Percentiles rank a stretch among this genome's conserved stretches.
Evolutionary conservation across 2,797 vertebrate genomes (phyloP).

Genomic region (Catharus ustulatus): DNA sequence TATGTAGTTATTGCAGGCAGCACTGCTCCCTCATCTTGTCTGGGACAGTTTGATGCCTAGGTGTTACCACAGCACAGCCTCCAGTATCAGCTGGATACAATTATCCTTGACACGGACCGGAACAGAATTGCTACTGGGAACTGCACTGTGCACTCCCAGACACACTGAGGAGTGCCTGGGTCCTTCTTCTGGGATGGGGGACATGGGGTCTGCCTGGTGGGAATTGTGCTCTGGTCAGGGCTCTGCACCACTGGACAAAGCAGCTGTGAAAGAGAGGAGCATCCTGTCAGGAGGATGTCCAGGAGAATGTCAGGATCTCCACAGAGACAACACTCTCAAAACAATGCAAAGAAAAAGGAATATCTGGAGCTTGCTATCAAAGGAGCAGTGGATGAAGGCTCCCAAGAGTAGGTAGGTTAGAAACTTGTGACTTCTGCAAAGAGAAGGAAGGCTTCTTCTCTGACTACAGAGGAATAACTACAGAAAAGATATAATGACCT

Average conservation of each 20-base stretch:
- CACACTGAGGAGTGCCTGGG: neutral
- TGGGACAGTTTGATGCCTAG: neutral
- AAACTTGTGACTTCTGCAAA: neutral
- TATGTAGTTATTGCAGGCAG: neutral
- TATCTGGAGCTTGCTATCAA: neutral
- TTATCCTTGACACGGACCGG: neutral
- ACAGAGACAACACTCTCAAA: neutral
- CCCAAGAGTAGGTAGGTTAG: neutral
- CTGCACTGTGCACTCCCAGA: neutral
- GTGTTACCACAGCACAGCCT: neutral
- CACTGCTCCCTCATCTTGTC: neutral
- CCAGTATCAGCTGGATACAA: neutral
- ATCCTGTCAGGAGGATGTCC: neutral
- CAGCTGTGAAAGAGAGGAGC: neutral
- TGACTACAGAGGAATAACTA: neutral
- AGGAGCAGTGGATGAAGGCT: neutral
- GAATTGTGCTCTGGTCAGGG: neutral
- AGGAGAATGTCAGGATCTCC: neutral
- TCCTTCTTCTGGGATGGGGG: too few relatives aligned
- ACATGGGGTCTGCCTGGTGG: neutral
- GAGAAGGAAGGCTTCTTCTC: neutral
- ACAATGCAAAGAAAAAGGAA: neutral
- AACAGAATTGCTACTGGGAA: neutral
- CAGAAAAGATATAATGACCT: neutral
- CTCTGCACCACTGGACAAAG: neutral